phyloP scores from a whole-genome alignment of 2,797 vertebrate genomes.

The Harpagifer antarcticus region DNA sequence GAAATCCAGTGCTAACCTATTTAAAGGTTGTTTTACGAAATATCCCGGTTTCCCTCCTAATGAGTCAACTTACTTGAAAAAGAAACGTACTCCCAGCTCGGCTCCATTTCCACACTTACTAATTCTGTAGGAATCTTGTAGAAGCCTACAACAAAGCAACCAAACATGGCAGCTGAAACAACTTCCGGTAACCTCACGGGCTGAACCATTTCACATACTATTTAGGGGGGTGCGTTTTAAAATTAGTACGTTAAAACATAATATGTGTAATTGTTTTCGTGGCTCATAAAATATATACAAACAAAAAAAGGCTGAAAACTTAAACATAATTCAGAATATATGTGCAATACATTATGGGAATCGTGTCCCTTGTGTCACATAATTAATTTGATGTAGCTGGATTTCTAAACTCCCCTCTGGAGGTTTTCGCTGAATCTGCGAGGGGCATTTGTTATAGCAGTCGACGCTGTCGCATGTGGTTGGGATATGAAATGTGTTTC shows the following conservation, averaged over 20 bases:
- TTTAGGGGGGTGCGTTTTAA: slow-evolving; percentile 33
- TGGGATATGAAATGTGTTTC: slow-evolving; percentile 41
- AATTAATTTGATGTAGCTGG: background rate
- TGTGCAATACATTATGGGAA: fast-evolving
- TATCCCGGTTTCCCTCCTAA: slow-evolving; percentile 34
- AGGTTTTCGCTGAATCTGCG: slow-evolving; percentile 51
- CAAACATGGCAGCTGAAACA: slow-evolving; percentile 88
- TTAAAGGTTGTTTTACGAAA: slow-evolving; percentile 24
- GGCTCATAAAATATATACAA: fast-evolving
- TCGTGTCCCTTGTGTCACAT: fast-evolving
- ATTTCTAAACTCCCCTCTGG: slow-evolving; percentile 54
- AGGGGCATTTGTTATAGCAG: slow-evolving; percentile 76
- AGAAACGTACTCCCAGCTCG: slow-evolving; percentile 89
- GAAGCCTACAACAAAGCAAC: slow-evolving; percentile 90
- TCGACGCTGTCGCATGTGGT: slow-evolving; percentile 77
- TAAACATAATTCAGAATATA: fast-evolving
- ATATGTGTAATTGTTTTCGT: fast-evolving
- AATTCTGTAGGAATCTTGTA: slow-evolving; percentile 84
- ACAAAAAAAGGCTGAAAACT: fast-evolving
- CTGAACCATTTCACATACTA: slow-evolving; percentile 67
- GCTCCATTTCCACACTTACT: slow-evolving; percentile 88
- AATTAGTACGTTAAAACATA: slow-evolving; percentile 3
- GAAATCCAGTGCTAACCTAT: background rate
- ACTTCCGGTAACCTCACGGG: slow-evolving; percentile 86
- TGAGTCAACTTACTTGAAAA: slow-evolving; percentile 86